Conservation (phyloP, 2,113 vertebrate species). For the Cygnus atratus region DNA sequence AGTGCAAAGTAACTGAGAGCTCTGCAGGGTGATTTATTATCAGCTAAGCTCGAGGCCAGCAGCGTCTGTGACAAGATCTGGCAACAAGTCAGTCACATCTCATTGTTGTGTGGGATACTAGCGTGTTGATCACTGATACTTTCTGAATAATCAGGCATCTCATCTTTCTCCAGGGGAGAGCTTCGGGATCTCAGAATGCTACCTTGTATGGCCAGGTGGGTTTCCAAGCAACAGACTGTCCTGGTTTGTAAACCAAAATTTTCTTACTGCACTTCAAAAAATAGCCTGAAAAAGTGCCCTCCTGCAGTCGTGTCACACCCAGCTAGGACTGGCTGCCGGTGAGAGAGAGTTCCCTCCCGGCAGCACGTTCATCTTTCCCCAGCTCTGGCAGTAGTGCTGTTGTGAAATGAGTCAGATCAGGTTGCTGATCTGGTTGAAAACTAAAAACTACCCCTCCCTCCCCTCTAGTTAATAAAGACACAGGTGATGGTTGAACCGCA, state of each 20-base stretch:
- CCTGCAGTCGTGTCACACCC: background rate
- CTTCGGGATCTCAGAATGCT: background rate
- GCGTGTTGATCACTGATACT: fast-evolving
- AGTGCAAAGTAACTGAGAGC: background rate
- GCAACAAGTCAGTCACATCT: background rate
- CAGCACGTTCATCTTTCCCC: background rate
- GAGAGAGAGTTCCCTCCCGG: background rate
- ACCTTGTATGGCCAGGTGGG: background rate
- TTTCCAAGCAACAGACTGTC: background rate
- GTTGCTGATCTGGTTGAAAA: background rate
- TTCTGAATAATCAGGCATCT: background rate
- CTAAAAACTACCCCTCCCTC: background rate
- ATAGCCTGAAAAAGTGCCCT: background rate
- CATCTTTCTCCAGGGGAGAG: background rate
- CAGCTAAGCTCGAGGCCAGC: background rate
- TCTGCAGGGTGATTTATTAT: background rate
- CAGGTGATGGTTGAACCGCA: background rate
- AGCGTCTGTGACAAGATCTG: background rate
- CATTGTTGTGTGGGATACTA: fast-evolving
- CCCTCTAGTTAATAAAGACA: background rate
- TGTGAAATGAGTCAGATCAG: background rate
- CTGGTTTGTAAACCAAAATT: background rate
- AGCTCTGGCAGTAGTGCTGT: background rate
- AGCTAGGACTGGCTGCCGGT: background rate
- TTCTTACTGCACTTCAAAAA: background rate